Conservation (phyloP, 1,140 invertebrate genomes). For the Microplitis demolitor region DNA sequence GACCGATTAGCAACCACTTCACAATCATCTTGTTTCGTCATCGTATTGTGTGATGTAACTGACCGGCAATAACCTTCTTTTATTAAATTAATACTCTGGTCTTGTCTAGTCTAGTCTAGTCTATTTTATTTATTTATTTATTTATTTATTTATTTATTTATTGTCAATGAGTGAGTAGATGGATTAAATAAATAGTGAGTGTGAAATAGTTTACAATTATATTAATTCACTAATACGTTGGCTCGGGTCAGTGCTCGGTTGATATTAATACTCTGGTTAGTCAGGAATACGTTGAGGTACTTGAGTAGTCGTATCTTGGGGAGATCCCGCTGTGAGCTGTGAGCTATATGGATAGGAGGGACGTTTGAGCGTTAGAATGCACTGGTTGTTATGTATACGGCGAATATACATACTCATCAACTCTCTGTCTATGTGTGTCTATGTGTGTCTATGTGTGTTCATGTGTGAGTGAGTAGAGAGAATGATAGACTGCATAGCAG, state of each 20-base stretch:
- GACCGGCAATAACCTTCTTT: neutral
- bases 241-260: slow-evolving; percentile 18
- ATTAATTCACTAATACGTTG: slow-evolving; percentile 9
- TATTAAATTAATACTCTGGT: neutral
- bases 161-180: neutral
- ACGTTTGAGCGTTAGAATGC: no score
- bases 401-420: no score
- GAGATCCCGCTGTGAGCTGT: neutral
- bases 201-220: slow-evolving; percentile 9
- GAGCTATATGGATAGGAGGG: neutral
- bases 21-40: neutral
- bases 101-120: neutral
- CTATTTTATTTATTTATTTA: neutral
- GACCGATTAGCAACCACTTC: neutral
- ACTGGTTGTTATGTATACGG: no score
- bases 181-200: neutral
- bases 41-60: neutral
- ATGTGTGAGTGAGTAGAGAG: no score
- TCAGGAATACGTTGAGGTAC: neutral
- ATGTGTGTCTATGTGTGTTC: no score
- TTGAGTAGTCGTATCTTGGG: neutral
- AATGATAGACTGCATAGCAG: neutral
- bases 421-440: no score
- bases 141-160: no score
- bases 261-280: slow-evolving; percentile 13